Percentiles rank a stretch among this genome's conserved stretches.
Evolutionary conservation across 2,113 vertebrate genomes (phyloP).

Genomic region (Entelurus aequoreus): DNA sequence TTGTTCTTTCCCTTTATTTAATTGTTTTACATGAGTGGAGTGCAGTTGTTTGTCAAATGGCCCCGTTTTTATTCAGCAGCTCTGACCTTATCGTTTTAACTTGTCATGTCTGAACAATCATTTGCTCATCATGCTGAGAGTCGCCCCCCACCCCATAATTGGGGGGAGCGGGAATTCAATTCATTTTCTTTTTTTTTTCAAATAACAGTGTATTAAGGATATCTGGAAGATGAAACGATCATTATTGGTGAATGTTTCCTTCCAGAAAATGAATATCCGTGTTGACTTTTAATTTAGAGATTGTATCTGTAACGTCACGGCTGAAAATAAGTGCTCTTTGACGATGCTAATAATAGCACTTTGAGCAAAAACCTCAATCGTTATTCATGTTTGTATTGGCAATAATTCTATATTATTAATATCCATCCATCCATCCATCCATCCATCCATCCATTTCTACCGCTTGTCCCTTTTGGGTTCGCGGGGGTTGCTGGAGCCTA

Average conservation of each 20-base stretch:
- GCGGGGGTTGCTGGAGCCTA: too few species aligned
- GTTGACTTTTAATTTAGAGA: background rate
- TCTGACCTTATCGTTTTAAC: conserved; percentile 63
- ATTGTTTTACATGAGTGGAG: conserved; percentile 51
- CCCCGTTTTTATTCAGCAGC: conserved; percentile 42
- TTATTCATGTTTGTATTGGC: too few species aligned
- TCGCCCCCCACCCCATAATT: conserved; percentile 41
- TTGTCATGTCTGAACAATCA: conserved; percentile 52
- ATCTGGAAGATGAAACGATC: conserved; percentile 28
- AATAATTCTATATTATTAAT: too few species aligned
- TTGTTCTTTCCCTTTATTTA: conserved; percentile 41
- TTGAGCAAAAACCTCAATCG: too few species aligned
- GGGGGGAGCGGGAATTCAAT: conserved; percentile 51
- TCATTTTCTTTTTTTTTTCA: conserved; percentile 30
- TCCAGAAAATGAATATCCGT: background rate
- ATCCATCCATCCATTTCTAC: too few species aligned
- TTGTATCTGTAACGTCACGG: background rate
- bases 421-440: too few species aligned
- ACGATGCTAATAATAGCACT: too few species aligned
- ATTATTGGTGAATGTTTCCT: conserved; percentile 26
- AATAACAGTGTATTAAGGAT: conserved; percentile 31
- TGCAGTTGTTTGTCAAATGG: conserved; percentile 36
- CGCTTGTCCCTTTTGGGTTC: too few species aligned
- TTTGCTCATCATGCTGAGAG: conserved; percentile 54
- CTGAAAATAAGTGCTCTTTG: too few species aligned